Evolutionary conservation across 2,113 vertebrate species (phyloP).

Genomic region (Oostethus manadensis): DNA sequence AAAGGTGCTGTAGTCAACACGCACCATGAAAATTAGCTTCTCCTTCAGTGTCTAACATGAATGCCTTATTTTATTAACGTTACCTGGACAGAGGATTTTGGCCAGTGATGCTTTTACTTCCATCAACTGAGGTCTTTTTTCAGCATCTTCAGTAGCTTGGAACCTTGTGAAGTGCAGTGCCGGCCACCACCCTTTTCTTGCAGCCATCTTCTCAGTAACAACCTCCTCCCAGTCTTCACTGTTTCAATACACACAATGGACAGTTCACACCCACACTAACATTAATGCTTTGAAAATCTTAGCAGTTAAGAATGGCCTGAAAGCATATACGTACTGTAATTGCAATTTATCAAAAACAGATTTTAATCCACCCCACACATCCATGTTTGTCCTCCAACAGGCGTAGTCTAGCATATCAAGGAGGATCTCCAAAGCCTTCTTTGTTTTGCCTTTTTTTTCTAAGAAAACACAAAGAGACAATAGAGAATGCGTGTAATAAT

Average conservation of each 20-base stretch:
- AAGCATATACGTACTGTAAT: constrained; percentile 24
- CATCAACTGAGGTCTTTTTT: constrained; percentile 63
- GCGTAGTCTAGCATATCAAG: constrained; percentile 82
- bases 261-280: not conserved
- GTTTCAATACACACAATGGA: constrained; percentile 8
- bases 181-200: constrained; percentile 83
- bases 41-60: too few species aligned
- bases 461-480: constrained; percentile 6
- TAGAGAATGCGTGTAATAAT: too few species aligned
- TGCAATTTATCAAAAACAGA: constrained; percentile 64
- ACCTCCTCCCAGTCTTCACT: constrained; percentile 42
- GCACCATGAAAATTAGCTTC: too few species aligned
- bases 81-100: constrained; percentile 75
- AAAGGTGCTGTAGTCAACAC: too few species aligned
- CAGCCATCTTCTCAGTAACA: constrained; percentile 71
- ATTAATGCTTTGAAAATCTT: not conserved
- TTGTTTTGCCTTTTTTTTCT: constrained; percentile 66
- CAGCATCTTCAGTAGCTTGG: constrained; percentile 71
- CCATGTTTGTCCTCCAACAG: constrained; percentile 77
- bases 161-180: constrained; percentile 80
- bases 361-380: constrained; percentile 77
- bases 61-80: constrained; percentile 2
- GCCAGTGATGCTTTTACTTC: constrained; percentile 73
- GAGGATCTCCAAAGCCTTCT: constrained; percentile 72
- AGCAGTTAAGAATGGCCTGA: not conserved